A percentile compares a stretch with the other conserved stretches of the same genome.
phyloP scores from a whole-genome alignment of 2,113 vertebrate genomes.

The Callospermophilus lateralis region DNA sequence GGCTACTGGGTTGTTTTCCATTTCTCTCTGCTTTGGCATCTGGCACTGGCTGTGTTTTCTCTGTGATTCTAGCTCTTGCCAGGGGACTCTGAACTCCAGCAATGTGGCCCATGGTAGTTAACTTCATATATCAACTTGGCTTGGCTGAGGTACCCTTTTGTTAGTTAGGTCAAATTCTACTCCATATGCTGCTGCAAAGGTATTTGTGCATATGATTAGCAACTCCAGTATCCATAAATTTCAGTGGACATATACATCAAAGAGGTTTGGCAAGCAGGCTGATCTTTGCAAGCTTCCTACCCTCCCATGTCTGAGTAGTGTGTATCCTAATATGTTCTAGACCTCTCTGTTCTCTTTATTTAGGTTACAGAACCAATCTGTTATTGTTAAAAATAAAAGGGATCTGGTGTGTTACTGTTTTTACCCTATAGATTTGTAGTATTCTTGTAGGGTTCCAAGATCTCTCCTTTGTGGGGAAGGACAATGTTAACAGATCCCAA shows the following conservation, averaged over 20 bases:
- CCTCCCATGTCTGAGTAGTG: neutral
- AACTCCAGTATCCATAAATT: neutral
- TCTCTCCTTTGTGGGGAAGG: no score
- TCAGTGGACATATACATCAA: neutral
- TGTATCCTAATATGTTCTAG: neutral
- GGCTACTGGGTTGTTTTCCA: neutral
- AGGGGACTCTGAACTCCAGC: neutral
- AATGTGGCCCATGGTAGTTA: neutral
- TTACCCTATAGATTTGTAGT: no score
- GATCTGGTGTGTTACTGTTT: no score
- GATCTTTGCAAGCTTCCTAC: neutral
- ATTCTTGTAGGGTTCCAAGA: no score
- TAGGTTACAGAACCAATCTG: neutral
- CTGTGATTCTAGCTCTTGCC: neutral
- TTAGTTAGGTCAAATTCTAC: neutral
- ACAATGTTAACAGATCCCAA: no score
- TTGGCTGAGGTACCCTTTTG: no score
- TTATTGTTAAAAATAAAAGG: neutral
- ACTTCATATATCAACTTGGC: neutral
- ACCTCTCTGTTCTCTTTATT: neutral
- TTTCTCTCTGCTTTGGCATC: neutral
- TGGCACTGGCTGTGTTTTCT: neutral
- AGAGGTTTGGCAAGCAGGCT: neutral
- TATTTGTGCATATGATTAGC: neutral
- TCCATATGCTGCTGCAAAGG: neutral